phyloP scores from a whole-genome alignment of 2,888 invertebrate species.

The Drosophila anomelani region DNA sequence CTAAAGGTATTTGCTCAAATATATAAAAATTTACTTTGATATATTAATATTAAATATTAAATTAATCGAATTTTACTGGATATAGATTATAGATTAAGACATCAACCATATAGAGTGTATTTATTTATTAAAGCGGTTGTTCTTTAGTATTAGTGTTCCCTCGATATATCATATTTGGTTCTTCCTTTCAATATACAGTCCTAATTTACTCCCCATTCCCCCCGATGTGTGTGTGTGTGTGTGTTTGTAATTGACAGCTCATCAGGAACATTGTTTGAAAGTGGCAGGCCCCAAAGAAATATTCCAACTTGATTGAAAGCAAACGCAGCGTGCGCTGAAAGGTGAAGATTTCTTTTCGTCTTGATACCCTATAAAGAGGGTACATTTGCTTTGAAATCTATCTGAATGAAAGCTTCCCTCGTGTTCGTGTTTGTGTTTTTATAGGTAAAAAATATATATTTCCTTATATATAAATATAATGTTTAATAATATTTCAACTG shows the following conservation, averaged over 20 bases:
- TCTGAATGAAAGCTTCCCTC: not conserved
- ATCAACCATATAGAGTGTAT: not conserved
- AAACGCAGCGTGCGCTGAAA: constrained; percentile 60
- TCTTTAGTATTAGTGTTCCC: not conserved
- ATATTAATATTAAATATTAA: not conserved
- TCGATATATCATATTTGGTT: constrained; percentile 1
- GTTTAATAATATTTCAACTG: not conserved
- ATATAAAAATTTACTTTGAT: not conserved
- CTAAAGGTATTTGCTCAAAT: not conserved
- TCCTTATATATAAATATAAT: not conserved
- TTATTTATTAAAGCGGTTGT: not conserved
- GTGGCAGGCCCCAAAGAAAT: constrained; percentile 59
- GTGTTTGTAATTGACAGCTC: constrained; percentile 68
- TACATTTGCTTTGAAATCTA: not conserved
- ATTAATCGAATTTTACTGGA: too few species aligned
- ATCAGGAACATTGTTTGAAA: constrained; percentile 74
- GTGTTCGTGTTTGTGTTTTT: too few species aligned
- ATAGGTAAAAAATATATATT: too few species aligned
- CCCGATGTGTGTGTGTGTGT: constrained; percentile 22
- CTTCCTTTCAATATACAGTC: not conserved
- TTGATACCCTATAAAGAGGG: not conserved
- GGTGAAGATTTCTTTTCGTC: constrained; percentile 26
- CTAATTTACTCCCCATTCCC: not conserved
- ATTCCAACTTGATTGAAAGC: constrained; percentile 71
- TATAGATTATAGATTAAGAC: too few species aligned